Base-by-base conservation (phyloP, 2,113 vertebrate species). In the Pelvicachromis taeniatus region DNA sequence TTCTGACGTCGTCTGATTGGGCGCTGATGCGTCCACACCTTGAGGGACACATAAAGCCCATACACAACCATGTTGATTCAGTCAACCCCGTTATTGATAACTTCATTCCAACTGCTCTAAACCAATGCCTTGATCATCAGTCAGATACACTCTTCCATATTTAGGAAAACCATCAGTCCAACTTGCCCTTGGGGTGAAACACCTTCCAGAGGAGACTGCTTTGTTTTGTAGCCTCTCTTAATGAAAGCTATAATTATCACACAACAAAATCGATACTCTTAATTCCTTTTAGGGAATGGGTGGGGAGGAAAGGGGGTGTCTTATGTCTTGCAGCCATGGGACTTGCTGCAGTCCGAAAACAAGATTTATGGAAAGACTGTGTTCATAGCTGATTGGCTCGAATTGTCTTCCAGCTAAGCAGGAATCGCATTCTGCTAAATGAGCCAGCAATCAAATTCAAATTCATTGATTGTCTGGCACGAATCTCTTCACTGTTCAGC, bases 201-300 rank as follows among this genome's bases (percentile, higher is more conserved):
- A 50, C 79, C 73, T 79, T 59, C 80, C 45, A 16, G 59, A 85
- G 77, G 65, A 85, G 88, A 82, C 65, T 45, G 29, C 45, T 80
- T 26, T 88, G 65, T 85, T 90, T 88, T 85, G 73, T 84, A 81
- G 85, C 55, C 52, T 83, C 56, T 78, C 78, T 84, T 88, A 91
- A 91, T 93, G 88, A 89, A 91, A 81, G 85, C 84, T 89, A 87
- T 92, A 92, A 94, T 93, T 92, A 92, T 91, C 85, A 80, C 80
- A 33, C 82, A 78, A 85, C 4, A 81, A 75, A 90, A 92, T 94
- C 94, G 85, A 93, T 92, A 38, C 55, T 6, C 83, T 83, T 79
- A 85, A 58, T 78, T 85, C 82, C 88, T 89, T 85, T 85, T 11
- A 82, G 80, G 14, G 48, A 75, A 40, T 4, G 19, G 35, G 58